A percentile compares a stretch with the other conserved stretches of the same genome.
phyloP scores from a whole-genome alignment of 2,113 vertebrate species.

The Macheiramphus alcinus region DNA sequence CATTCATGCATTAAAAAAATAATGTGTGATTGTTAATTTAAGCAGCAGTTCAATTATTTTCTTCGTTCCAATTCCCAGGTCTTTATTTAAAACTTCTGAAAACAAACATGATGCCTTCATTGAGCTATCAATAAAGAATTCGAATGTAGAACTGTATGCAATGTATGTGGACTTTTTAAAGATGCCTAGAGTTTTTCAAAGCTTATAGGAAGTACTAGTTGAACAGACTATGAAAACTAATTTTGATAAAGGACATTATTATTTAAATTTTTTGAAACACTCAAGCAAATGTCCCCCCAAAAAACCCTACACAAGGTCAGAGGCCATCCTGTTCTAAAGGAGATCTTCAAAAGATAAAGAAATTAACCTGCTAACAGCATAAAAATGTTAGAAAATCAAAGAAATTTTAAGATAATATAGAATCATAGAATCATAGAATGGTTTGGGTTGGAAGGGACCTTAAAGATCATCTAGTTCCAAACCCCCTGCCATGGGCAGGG shows the following conservation, averaged over 20 bases:
- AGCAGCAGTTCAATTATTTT: neutral
- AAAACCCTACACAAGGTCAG: neutral
- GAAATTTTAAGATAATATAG: neutral
- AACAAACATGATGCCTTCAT: neutral
- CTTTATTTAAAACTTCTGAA: neutral
- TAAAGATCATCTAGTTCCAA: neutral
- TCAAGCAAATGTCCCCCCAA: neutral
- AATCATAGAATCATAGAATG: too few relatives aligned
- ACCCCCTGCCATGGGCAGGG: too few relatives aligned
- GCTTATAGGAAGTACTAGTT: neutral
- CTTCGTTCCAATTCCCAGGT: neutral
- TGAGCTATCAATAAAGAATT: neutral
- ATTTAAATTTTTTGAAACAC: neutral
- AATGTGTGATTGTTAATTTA: neutral
- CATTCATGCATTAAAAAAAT: neutral
- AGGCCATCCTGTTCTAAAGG: neutral
- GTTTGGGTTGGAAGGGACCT: neutral
- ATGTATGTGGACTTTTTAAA: neutral
- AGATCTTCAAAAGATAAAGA: neutral
- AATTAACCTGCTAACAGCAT: neutral
- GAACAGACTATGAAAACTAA: neutral
- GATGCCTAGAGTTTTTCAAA: neutral
- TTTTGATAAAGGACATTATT: neutral
- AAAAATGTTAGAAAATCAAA: neutral
- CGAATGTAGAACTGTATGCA: neutral